phyloP scores from a whole-genome alignment of 2,888 invertebrate species.

The Ceratothoa steindachneri region DNA sequence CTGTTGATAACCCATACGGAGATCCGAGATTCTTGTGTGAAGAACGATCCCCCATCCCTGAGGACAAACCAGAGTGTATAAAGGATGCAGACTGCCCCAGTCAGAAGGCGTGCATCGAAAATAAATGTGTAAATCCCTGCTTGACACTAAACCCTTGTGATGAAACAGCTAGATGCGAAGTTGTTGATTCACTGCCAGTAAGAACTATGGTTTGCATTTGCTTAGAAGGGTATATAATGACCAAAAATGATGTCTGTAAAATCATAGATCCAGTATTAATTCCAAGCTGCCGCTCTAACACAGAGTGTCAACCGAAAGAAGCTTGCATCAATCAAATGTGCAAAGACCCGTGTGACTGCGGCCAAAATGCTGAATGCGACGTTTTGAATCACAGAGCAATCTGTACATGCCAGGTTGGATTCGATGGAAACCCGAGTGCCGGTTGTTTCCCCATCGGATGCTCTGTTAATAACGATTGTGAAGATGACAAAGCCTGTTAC shows the following conservation, averaged over 20 bases:
- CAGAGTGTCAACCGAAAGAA: slow-evolving; percentile 71
- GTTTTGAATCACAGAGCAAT: slow-evolving; percentile 78
- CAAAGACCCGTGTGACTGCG: slow-evolving; percentile 81
- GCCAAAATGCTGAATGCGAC: slow-evolving; percentile 72
- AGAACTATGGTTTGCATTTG: slow-evolving; percentile 50
- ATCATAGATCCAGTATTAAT: slow-evolving; percentile 48
- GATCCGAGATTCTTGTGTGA: slow-evolving; percentile 77
- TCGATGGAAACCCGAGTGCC: slow-evolving; percentile 79
- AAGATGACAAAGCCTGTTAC: slow-evolving; percentile 73
- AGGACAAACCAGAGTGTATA: slow-evolving; percentile 58
- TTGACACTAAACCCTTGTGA: slow-evolving; percentile 52
- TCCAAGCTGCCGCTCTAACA: slow-evolving; percentile 71
- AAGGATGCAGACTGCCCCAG: slow-evolving; percentile 49
- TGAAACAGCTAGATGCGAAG: slow-evolving; percentile 59
- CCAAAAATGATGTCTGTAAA: slow-evolving; percentile 48
- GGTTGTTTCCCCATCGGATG: slow-evolving; percentile 77
- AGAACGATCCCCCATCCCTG: slow-evolving; percentile 62
- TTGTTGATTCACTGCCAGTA: slow-evolving; percentile 49
- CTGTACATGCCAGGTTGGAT: slow-evolving; percentile 78
- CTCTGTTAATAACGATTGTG: slow-evolving; percentile 75
- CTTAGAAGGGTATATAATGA: slow-evolving; percentile 48
- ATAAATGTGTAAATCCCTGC: slow-evolving; percentile 50
- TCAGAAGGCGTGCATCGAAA: slow-evolving; percentile 50
- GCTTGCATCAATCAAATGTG: slow-evolving; percentile 82
- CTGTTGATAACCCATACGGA: slow-evolving; percentile 71